Evolutionary conservation across 2,113 vertebrate species (phyloP).

Genomic region (Gopherus flavomarginatus): DNA sequence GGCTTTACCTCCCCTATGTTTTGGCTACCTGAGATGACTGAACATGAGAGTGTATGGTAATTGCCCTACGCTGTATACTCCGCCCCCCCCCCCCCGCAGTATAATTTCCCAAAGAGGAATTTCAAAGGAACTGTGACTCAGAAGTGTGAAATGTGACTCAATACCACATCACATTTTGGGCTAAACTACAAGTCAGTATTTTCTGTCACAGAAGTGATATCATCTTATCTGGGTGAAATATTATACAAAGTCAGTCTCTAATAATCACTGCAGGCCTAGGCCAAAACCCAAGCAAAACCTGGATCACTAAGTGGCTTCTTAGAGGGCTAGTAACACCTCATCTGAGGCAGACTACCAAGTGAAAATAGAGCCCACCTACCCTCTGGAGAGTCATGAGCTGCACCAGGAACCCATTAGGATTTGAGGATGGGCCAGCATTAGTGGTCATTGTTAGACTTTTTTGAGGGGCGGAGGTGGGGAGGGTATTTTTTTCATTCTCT

Average conservation of each 20-base stretch:
- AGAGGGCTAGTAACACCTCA: background rate
- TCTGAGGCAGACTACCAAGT: background rate
- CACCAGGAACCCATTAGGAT: fast-evolving
- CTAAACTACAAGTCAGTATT: background rate
- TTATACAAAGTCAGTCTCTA: background rate
- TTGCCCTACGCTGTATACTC: background rate
- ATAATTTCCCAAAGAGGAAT: background rate
- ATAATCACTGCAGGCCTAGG: background rate
- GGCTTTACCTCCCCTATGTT: background rate
- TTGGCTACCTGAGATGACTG: background rate
- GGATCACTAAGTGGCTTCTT: background rate
- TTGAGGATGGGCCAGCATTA: background rate
- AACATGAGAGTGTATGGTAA: background rate
- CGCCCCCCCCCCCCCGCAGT: background rate
- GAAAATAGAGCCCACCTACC: background rate
- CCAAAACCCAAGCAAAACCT: background rate
- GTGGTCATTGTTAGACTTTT: background rate
- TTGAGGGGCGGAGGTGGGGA: background rate
- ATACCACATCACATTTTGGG: background rate
- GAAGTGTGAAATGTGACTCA: background rate
- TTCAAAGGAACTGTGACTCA: background rate
- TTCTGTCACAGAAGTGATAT: background rate
- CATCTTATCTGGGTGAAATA: background rate
- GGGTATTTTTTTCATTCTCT: background rate
- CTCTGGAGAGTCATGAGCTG: background rate